Base-by-base conservation (phyloP, 1,140 invertebrate genomes). In the Drosophila azteca region DNA sequence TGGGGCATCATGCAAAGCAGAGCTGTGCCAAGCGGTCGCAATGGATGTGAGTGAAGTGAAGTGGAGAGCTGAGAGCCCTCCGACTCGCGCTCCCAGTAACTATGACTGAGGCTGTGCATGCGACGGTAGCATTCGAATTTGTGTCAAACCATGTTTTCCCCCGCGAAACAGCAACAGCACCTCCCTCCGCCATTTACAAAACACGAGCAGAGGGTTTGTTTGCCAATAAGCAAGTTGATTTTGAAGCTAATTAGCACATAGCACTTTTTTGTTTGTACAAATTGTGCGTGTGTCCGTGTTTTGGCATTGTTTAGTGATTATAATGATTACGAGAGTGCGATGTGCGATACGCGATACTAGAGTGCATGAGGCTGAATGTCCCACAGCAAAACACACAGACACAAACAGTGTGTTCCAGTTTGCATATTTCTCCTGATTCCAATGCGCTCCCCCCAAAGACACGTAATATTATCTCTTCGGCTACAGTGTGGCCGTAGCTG, bases 121-220 rank as follows among this genome's bases (percentile, higher is more conserved):
- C 57, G 41, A 62, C 49, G 54, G 20, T 63, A 41, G 53, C 57
- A 71, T 72, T 75, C 53, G 67, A 66, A 71, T 78, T 87, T 81
- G 61, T 81, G 77, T 81, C 73, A 81, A 74, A 81, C 54, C 46
- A 45, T 48, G 49, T 68, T 66, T 57, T 46, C 26, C 65, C 60
- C 46, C 31, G 31, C 31, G 8, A 31, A 31, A 31, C 9, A 31
- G 31, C 9, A 31, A 8, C 8, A 3, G 8, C 31, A 8, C 8
- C 29, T 39, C 58, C 39, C 43, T 29, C 15, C 24, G 24, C 52
- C 57, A 54, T 58, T 39, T 49, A 24, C 17, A 62, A 75, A 44
- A 58, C 71, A 44, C 35, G 35, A 39, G 35, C 35, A 39, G 35
- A 39, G 11, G 35, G 35, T 39, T 39, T 39, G 35, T 39, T 39